Evolutionary conservation across 2,797 vertebrate genomes (phyloP).

Genomic region (Dromococcyx pavoninus): DNA sequence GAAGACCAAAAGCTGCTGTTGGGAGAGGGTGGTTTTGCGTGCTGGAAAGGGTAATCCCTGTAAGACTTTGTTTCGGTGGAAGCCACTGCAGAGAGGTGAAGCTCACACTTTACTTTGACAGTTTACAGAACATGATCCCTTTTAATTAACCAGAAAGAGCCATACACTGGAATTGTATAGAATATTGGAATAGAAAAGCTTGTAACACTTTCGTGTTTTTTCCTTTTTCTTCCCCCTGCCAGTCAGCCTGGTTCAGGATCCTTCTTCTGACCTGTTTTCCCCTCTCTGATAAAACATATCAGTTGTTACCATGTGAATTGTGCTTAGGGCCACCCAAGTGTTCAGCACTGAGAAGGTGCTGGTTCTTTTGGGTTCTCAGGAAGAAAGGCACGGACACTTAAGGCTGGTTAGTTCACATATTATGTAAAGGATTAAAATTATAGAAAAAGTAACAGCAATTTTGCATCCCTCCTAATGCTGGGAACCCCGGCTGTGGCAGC

Average conservation of each 20-base stretch:
- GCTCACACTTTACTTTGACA: not conserved
- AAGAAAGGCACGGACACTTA: accelerated
- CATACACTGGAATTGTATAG: too few relatives aligned
- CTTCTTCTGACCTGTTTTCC: not conserved
- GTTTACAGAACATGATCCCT: not conserved
- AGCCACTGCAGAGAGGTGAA: not conserved
- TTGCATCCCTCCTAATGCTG: not conserved
- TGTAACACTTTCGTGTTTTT: not conserved
- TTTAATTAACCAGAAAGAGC: not conserved
- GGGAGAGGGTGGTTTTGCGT: not conserved
- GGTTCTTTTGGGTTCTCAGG: not conserved
- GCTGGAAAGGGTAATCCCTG: not conserved
- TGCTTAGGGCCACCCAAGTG: not conserved
- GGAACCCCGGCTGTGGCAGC: not conserved
- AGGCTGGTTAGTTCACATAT: not conserved
- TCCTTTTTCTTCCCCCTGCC: not conserved
- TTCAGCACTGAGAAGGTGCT: not conserved
- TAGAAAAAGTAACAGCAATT: not conserved
- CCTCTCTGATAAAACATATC: not conserved
- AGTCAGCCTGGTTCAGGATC: not conserved
- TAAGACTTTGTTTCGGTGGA: not conserved
- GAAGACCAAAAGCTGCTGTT: not conserved
- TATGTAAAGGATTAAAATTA: not conserved
- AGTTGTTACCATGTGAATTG: not conserved
- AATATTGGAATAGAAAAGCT: not conserved